These are phyloP conservation scores for Antrozous pallidus DNA, from an alignment of 2,797 vertebrate genomes.

Conservation along the genomic window DNA sequence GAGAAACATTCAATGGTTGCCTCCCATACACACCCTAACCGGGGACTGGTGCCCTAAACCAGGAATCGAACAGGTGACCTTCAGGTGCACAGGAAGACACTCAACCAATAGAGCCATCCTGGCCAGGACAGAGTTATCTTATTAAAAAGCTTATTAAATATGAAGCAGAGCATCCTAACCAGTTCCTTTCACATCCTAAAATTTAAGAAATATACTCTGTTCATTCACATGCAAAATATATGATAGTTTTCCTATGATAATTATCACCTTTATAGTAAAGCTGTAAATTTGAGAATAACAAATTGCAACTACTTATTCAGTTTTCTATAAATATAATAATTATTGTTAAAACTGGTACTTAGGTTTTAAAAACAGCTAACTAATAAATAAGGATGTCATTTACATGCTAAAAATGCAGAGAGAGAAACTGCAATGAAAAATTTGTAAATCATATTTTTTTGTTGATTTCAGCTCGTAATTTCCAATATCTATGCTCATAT, in stretches of 20 bases:
- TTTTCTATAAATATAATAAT: slow-evolving; percentile 64
- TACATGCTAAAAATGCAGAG: slow-evolving; percentile 41
- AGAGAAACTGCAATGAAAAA: slow-evolving; percentile 26
- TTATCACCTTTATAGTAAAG: slow-evolving; percentile 63
- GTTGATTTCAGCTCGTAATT: slow-evolving; percentile 59
- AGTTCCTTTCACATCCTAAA: slow-evolving; percentile 13
- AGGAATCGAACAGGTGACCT: too few relatives aligned
- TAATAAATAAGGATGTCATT: slow-evolving; percentile 62
- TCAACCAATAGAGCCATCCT: too few relatives aligned
- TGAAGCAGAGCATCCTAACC: neutral
- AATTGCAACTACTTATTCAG: slow-evolving; percentile 35
- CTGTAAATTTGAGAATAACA: slow-evolving; percentile 56
- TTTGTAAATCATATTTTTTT: slow-evolving; percentile 54
- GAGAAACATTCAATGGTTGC: neutral
- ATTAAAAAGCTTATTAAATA: slow-evolving; percentile 8
- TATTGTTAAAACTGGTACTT: slow-evolving; percentile 47
- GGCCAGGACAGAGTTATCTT: too few relatives aligned
- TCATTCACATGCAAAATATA: slow-evolving; percentile 53
- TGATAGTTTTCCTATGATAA: slow-evolving; percentile 49
- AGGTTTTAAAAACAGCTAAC: slow-evolving; percentile 63
- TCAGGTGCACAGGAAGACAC: too few relatives aligned
- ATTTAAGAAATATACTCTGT: slow-evolving; percentile 38
- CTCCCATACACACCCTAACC: neutral
- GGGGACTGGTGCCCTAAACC: neutral
- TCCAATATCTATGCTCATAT: slow-evolving; percentile 21